Conservation (phyloP, 2,113 vertebrate species). For the Grus americana region DNA sequence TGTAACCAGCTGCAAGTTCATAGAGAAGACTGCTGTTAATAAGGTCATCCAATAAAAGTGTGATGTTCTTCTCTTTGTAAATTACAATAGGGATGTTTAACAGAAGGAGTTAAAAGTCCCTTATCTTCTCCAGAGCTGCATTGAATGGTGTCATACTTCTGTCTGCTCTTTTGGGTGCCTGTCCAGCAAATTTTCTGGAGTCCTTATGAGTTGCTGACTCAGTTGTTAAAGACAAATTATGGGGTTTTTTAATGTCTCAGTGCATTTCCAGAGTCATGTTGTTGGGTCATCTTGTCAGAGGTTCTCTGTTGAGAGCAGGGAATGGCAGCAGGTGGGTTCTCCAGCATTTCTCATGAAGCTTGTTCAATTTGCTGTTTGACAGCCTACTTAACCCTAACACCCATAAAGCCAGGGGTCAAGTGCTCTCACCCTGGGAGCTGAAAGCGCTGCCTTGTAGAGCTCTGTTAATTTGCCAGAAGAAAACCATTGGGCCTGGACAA, state of each 20-base stretch:
- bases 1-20: constrained; percentile 32
- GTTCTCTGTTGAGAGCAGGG: background rate
- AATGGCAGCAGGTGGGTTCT: background rate
- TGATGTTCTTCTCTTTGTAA: background rate
- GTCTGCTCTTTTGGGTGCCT: background rate
- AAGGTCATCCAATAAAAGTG: background rate
- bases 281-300: background rate
- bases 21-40: background rate
- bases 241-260: background rate
- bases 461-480: background rate
- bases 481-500: background rate
- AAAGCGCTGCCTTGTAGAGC: background rate
- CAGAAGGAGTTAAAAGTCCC: background rate
- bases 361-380: constrained; percentile 25
- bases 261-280: background rate
- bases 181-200: background rate
- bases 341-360: background rate
- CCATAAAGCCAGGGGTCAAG: constrained; percentile 30
- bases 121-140: background rate
- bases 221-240: background rate
- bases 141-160: background rate
- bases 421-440: background rate
- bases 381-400: constrained; percentile 28
- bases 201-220: background rate
- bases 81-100: background rate